A percentile compares a stretch with the other conserved stretches of the same genome.
Evolutionary conservation across 2,113 vertebrate genomes (phyloP).

Genomic region (Pteruthius melanotis): DNA sequence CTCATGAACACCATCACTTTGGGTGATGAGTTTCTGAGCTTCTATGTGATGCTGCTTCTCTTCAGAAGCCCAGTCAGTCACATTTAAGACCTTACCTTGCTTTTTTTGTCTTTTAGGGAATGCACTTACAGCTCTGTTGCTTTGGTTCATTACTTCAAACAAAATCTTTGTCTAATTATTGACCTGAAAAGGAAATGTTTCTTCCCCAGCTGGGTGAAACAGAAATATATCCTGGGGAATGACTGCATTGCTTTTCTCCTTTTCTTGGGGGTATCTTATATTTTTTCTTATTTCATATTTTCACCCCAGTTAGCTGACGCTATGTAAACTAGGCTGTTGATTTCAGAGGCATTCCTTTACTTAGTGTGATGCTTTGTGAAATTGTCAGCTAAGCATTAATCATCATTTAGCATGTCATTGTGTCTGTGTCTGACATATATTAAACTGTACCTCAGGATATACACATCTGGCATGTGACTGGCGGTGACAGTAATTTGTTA

Average conservation of each 20-base stretch:
- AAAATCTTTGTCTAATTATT: background rate
- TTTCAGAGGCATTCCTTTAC: background rate
- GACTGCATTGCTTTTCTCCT: background rate
- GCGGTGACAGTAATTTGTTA: background rate
- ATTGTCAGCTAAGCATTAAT: constrained; percentile 15
- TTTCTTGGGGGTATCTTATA: background rate
- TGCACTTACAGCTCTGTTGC: background rate
- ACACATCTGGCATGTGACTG: constrained; percentile 40
- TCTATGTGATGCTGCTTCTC: background rate
- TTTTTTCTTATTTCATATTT: background rate
- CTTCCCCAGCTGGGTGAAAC: background rate
- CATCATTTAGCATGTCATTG: constrained; percentile 1
- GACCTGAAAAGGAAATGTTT: background rate
- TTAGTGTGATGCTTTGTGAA: background rate
- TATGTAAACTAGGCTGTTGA: background rate
- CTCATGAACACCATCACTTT: background rate
- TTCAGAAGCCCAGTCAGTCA: background rate
- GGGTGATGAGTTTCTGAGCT: background rate
- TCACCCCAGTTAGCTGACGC: background rate
- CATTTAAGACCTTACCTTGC: background rate
- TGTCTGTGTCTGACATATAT: background rate
- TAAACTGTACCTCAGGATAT: background rate
- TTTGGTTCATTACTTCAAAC: background rate
- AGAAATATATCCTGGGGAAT: background rate
- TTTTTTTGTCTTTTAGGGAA: background rate